Evolutionary conservation across 2,888 invertebrate species (phyloP).

Genomic region (Epicampocera succincta): DNA sequence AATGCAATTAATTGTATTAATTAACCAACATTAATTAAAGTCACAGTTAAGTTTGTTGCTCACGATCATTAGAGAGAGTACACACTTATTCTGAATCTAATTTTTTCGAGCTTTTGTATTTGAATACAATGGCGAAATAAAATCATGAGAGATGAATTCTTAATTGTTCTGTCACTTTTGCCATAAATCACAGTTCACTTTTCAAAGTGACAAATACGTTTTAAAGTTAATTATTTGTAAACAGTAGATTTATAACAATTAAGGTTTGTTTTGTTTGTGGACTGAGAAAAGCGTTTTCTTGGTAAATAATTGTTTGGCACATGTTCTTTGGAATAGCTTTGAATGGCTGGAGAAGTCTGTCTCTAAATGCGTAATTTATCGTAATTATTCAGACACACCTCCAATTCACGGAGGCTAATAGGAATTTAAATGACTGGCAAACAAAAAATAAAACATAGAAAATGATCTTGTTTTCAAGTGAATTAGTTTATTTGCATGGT

Average conservation of each 20-base stretch:
- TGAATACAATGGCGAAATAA: conserved; percentile 26
- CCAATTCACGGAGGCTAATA: neutral
- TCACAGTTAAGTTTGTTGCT: conserved; percentile 28
- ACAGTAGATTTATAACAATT: conserved; percentile 37
- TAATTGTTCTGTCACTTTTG: conserved; percentile 48
- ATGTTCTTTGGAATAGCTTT: conserved; percentile 1
- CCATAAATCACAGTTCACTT: conserved; percentile 50
- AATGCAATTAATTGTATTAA: conserved; percentile 59
- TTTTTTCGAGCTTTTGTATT: conserved; percentile 30
- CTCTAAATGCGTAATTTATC: conserved; percentile 1
- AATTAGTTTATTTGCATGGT: neutral
- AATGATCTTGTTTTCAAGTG: conserved; percentile 7
- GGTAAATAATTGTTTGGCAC: conserved; percentile 35
- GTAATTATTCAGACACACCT: conserved; percentile 24
- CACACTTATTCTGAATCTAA: neutral
- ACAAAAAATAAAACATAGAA: neutral
- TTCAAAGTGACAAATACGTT: conserved; percentile 49
- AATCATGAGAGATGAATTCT: conserved; percentile 48
- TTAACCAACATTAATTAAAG: conserved; percentile 53
- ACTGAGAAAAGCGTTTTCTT: conserved; percentile 2
- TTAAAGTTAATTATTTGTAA: conserved; percentile 42
- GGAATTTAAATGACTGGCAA: conserved; percentile 5
- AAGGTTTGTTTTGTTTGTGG: conserved; percentile 9
- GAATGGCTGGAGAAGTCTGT: too few species aligned
- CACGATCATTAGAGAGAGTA: neutral